Conservation (phyloP, 2,888 invertebrate species). For the Elysia crispata region DNA sequence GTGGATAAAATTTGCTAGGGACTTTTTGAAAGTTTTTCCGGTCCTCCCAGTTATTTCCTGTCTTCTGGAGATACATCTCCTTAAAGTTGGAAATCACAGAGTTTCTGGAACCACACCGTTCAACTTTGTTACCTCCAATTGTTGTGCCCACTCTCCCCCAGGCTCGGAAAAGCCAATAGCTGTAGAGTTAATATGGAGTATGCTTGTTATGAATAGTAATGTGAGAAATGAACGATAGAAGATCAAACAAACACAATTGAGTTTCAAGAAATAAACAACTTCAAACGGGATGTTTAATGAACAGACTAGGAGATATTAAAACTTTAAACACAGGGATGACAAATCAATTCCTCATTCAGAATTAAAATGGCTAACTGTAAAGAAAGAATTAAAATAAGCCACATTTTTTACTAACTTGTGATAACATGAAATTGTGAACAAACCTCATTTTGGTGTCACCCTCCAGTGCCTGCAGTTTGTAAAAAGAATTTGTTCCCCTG, state of each 20-base stretch:
- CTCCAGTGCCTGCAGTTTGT: conserved; percentile 93
- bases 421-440: background rate
- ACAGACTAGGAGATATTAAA: background rate
- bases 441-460: conserved; percentile 80
- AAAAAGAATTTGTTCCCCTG: conserved; percentile 92
- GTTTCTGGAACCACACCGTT: conserved; percentile 64
- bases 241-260: no score
- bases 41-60: conserved; percentile 88
- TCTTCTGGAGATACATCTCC: conserved; percentile 85
- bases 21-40: conserved; percentile 84
- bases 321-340: background rate
- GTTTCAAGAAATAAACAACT: background rate
- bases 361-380: no score
- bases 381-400: no score
- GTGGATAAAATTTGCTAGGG: conserved; percentile 87
- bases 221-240: no score
- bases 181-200: conserved; percentile 50
- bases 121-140: conserved; percentile 83
- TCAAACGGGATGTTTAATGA: background rate
- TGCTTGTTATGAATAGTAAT: no score
- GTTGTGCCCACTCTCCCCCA: conserved; percentile 99
- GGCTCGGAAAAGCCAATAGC: conserved; percentile 89
- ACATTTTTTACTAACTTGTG: background rate
- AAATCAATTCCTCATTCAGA: no score
- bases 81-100: conserved; percentile 81